Conservation (phyloP, 2,888 invertebrate species). For the Tanytarsus gracilentus region DNA sequence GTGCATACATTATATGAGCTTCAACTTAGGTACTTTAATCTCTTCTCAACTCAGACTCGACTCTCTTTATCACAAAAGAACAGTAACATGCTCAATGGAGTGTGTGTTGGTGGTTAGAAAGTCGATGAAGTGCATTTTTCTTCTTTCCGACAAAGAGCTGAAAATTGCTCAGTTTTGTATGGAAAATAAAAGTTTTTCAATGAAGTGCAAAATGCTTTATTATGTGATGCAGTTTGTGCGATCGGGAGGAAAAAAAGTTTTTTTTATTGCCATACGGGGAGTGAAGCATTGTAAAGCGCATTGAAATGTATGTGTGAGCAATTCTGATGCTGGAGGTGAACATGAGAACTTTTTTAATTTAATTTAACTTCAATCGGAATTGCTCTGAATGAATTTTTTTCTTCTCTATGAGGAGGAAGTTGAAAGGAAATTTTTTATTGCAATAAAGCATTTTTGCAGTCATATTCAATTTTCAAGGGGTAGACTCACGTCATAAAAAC, state of each 20-base stretch:
- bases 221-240: constrained; percentile 8
- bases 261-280: constrained; percentile 10
- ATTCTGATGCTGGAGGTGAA: neutral
- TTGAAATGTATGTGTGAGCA: neutral
- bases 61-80: neutral
- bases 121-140: too few species aligned
- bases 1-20: neutral
- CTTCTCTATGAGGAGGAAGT: neutral
- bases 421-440: neutral
- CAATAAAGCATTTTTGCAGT: too few species aligned
- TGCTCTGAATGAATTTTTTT: neutral
- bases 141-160: neutral
- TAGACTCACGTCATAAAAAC: too few species aligned
- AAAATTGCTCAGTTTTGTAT: neutral
- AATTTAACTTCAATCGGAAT: constrained; percentile 8
- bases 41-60: neutral
- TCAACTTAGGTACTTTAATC: neutral
- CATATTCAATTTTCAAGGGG: too few species aligned
- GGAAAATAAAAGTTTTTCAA: constrained; percentile 14
- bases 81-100: neutral
- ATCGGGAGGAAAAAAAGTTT: neutral
- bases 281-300: constrained; percentile 12
- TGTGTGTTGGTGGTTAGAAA: neutral
- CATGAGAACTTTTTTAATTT: constrained; percentile 7
- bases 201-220: constrained; percentile 28